phyloP scores from a whole-genome alignment of 2,113 vertebrate genomes.

The Hipposideros armiger region DNA sequence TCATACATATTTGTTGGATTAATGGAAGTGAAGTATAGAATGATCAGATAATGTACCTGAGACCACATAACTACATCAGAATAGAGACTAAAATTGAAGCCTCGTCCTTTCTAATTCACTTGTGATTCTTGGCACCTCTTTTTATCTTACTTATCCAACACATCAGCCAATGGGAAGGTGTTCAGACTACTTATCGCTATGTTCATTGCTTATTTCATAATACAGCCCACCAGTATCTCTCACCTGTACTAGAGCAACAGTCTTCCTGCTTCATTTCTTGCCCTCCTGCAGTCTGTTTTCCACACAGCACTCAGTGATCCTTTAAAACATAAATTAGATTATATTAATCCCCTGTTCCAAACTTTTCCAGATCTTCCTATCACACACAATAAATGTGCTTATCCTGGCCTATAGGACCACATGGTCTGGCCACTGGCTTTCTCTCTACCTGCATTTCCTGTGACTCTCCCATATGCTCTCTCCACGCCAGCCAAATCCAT shows the following conservation, averaged over 20 bases:
- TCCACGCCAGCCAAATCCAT: background rate
- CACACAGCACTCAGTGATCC: background rate
- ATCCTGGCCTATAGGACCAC: background rate
- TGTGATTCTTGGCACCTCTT: background rate
- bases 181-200: background rate
- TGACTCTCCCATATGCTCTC: background rate
- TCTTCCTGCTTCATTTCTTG: slow-evolving; percentile 18
- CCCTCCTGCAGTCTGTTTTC: background rate
- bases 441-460: background rate
- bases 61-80: background rate
- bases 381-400: background rate
- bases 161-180: background rate
- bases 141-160: background rate
- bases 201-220: background rate
- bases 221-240: background rate
- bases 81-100: background rate
- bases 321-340: background rate
- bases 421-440: background rate
- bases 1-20: background rate
- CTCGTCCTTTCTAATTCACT: slow-evolving; percentile 15
- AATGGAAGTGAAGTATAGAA: background rate
- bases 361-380: slow-evolving; percentile 5
- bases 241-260: background rate
- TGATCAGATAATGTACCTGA: background rate
- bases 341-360: background rate